Evolutionary conservation across 2,888 invertebrate species (phyloP), one percentile per base, ranked within the genome.

Genomic region (Tridacna gigas): DNA sequence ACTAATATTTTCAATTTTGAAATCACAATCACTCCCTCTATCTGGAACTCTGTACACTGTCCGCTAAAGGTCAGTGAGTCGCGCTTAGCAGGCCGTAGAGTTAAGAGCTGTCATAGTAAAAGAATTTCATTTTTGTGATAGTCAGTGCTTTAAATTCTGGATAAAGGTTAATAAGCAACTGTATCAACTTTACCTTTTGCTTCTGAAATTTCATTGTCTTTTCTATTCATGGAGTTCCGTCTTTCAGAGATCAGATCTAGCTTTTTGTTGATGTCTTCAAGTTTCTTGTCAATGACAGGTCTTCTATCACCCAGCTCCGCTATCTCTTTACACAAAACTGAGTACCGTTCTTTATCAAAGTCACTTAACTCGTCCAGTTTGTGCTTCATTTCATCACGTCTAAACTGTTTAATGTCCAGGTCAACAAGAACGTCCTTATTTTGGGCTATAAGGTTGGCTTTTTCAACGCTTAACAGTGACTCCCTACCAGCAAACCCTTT

Each of bases 381-480:
- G 18, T 77, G 80, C 67, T 82, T 80, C 60, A 84, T 25, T 69
- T 89, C 88, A 51, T 89, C 89, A 74, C 83, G 83, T 67, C 92
- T 83, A 66, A 89, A 89, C 51, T 89, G 87, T 77, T 92, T 92
- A 15, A 92, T 88, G 28, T 92, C 92, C 15, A 93, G 80, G 56
- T 93, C 92, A 47, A 91, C 84, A 48, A 88, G 77, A n/a, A 91
- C 84, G 65, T 91, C 90, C 51, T 90, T 91, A 37, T 91, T 86
- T 75, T 91, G 90, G 1, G 86, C 86, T 37, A 86, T 77, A 60
- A 92, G 77, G 0, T 79, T 65, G 3, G 87, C 86, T 65, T 89
- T 90, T 66, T 93, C 92, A 51, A 83, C 83, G 45, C 82, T 82
- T 7, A 93, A 69, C 4, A 82, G 67, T 25, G 83, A 80, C 74